Evolutionary conservation across 2,797 vertebrate species (phyloP).

Genomic region (Leptodactylus fallax): DNA sequence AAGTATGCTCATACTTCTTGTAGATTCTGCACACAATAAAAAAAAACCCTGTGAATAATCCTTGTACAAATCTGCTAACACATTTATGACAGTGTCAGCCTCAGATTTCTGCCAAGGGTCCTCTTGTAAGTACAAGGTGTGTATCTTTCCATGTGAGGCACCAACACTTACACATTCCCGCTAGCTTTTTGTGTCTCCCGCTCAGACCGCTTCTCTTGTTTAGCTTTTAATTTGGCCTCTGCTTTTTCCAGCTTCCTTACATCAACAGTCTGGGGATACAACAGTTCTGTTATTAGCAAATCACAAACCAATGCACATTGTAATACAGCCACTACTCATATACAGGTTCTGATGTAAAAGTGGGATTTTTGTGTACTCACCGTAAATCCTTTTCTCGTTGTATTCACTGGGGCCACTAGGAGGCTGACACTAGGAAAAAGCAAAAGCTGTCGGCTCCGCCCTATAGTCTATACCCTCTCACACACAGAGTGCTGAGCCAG

Average conservation of each 20-base stretch:
- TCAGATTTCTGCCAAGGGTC: too few species aligned
- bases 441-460: too few species aligned
- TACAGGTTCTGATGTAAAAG: background rate
- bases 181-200: conserved; percentile 82
- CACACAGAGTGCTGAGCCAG: too few species aligned
- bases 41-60: background rate
- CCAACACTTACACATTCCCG: conserved; percentile 80
- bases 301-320: background rate
- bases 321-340: background rate
- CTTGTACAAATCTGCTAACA: background rate
- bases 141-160: too few species aligned
- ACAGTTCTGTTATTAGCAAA: background rate
- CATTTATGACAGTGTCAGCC: too few species aligned
- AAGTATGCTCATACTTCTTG: too few species aligned
- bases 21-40: background rate
- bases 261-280: conserved; percentile 83
- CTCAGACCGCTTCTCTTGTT: conserved; percentile 89
- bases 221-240: conserved; percentile 92
- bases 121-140: too few species aligned
- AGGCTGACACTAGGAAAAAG: too few species aligned
- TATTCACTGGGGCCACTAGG: too few species aligned
- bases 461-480: too few species aligned
- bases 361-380: too few species aligned
- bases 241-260: conserved; percentile 96
- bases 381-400: too few species aligned